These are phyloP conservation scores for Nyctalus aviator DNA, from an alignment of 2,797 vertebrate genomes.

Conservation along the genomic window DNA sequence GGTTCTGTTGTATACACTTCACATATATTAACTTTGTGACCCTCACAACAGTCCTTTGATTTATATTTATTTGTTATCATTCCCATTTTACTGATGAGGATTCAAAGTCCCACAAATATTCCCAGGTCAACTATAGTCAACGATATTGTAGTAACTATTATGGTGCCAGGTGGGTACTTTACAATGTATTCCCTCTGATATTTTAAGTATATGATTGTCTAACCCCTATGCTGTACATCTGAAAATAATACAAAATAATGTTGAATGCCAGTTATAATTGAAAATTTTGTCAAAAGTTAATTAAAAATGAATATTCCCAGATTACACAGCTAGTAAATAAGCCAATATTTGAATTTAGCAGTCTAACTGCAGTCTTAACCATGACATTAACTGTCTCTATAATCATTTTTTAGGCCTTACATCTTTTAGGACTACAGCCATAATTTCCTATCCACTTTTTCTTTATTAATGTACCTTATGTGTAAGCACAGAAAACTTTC, in stretches of 20 bases:
- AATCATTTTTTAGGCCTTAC: not conserved
- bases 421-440: not conserved
- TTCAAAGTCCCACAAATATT: not conserved
- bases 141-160: not conserved
- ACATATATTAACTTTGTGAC: not conserved
- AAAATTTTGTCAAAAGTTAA: not conserved
- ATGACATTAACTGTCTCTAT: not conserved
- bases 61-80: not conserved
- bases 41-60: not conserved
- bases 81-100: not conserved
- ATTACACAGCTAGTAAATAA: not conserved
- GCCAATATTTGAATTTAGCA: not conserved
- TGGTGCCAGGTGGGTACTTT: not conserved
- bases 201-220: not conserved
- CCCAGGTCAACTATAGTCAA: not conserved
- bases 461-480: not conserved
- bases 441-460: not conserved
- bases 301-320: not conserved
- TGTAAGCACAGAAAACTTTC: not conserved
- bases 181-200: too few relatives aligned
- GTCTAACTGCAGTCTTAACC: not conserved
- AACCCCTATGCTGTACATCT: not conserved
- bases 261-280: not conserved
- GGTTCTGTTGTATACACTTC: not conserved
- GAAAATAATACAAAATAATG: not conserved